Base-by-base conservation (phyloP, 2,888 invertebrate genomes). In the Leptopilina drosophilae region DNA sequence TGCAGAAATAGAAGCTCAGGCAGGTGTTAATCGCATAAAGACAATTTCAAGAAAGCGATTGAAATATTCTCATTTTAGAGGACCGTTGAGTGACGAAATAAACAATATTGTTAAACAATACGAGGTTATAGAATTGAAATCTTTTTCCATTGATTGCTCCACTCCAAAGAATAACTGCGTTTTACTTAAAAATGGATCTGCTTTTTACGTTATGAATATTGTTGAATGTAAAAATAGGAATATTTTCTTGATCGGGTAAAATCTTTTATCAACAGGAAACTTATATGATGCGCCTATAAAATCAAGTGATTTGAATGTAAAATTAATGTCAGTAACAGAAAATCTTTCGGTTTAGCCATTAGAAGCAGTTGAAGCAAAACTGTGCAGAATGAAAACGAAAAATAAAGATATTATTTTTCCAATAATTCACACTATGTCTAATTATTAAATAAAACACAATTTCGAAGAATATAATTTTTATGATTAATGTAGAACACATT, bases 1-100 rank as follows among this genome's bases (percentile, higher is more conserved):
- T 56, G 75, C 59, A 8, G 76, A 79, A 75, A 67, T 67, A n/a
- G 65, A 77, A 42, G 65, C 26, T 26, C 14, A 12, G 9, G n/a
- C 26, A 26, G 9, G 26, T 33, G 26, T 40, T 14, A 65, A 20
- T 5, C n/a, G 26, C 9, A 3, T 65, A 65, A 59, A n/a, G 8
- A n/a, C 59, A 59, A 15, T n/a, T n/a, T 12, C 59, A 59, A n/a
- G 8, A 59, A 65, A 65, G 14, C 12, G 26, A 5, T 42, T 65
- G 9, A 65, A 65, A 20, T 1, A 14, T 26, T 12, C 5, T 14
- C 65, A 76, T 76, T 76, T 62, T 14, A 33, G 59, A 59, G 76
- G 76, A 42, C 76, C 76, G 11, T 5, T 76, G 42, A 59, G 15
- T 40, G 33, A 40, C 14, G 14, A 76, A n/a, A 14, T 76, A 76